Conservation (phyloP, 2,113 vertebrate genomes). For the Australoheros scitulus region DNA sequence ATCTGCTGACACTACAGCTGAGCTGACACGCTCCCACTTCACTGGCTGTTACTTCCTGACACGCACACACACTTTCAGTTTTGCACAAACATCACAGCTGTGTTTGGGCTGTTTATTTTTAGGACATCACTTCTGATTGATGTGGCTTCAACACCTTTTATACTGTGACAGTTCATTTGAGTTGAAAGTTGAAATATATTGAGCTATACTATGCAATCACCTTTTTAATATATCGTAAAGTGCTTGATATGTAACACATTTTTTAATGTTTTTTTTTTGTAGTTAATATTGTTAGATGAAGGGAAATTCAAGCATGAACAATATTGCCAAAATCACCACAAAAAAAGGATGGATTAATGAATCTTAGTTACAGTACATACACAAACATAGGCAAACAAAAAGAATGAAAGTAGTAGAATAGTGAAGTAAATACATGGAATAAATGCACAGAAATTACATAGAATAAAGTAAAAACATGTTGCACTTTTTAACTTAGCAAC, state of each 20-base stretch:
- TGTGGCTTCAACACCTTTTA: slow-evolving; percentile 17
- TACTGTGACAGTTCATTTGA: slow-evolving; percentile 1
- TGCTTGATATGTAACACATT: background rate
- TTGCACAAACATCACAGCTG: slow-evolving; percentile 56
- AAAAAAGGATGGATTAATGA: too few species aligned
- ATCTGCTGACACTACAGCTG: slow-evolving; percentile 71
- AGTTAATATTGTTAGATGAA: too few species aligned
- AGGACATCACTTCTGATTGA: slow-evolving; percentile 46
- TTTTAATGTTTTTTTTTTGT: too few species aligned
- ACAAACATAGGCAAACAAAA: too few species aligned
- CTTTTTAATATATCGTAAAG: background rate
- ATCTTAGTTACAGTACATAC: too few species aligned
- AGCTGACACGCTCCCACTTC: slow-evolving; percentile 64
- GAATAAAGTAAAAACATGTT: too few species aligned
- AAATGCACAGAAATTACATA: background rate
- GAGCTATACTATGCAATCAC: background rate
- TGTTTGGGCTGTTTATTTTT: slow-evolving; percentile 40
- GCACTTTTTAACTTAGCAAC: too few species aligned
- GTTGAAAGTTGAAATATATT: background rate
- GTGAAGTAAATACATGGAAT: background rate
- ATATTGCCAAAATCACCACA: too few species aligned
- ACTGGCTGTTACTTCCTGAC: slow-evolving; percentile 44
- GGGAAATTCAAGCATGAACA: too few species aligned
- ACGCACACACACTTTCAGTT: slow-evolving; percentile 13
- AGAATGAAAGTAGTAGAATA: background rate